Evolutionary conservation across 37 sponge, comb jelly and placozoan genomes (phyloP), one percentile per base, ranked within the genome.

Genomic region (Diacarnus erythraeanus): DNA sequence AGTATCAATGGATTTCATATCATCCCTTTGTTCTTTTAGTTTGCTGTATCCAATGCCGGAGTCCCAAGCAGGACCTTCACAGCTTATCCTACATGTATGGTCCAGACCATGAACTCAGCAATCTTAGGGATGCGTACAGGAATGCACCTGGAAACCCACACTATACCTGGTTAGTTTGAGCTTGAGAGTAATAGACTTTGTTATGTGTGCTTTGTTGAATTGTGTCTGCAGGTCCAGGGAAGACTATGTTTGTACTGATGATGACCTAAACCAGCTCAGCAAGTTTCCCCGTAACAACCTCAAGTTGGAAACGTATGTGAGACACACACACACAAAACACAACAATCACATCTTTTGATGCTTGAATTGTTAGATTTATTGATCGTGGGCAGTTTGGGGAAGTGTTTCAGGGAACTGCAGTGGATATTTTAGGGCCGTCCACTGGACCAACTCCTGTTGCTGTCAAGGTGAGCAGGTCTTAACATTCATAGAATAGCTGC

Each of bases 381-480:
- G 87, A 75, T 38, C 78, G 78, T 39, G 92, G 92, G 27, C 88
- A 85, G 64, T 92, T 92, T 92, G 92, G 92, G 57, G 92, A 92
- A 59, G 92, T 92, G 17, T 87, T 63, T 57, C 75, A 80, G 44
- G 92, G 92, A 59, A 80, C 88, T 35, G 84, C 84, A 44, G 36
- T 57, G 0, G 77, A 87, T 36, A 83, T 80, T 38, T 40, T 82
- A 22, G 92, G 87, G n/a, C 73, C 47, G 0, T 72, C 51, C 0
- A 88, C 84, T 59, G 89, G 89, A 31, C 83, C 91, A 38, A 73
- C 66, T 30, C 84, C 77, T 41, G 92, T 92, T 25, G 92, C 92
- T 34, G 78, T 92, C 36, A 92, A 92, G 90, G 90, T 84, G 1
- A 57, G 59, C 1, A n/a, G n/a, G n/a, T n/a, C n/a, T n/a, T n/a